phyloP scores from a whole-genome alignment of 2,113 vertebrate species.

The Poecile atricapillus region DNA sequence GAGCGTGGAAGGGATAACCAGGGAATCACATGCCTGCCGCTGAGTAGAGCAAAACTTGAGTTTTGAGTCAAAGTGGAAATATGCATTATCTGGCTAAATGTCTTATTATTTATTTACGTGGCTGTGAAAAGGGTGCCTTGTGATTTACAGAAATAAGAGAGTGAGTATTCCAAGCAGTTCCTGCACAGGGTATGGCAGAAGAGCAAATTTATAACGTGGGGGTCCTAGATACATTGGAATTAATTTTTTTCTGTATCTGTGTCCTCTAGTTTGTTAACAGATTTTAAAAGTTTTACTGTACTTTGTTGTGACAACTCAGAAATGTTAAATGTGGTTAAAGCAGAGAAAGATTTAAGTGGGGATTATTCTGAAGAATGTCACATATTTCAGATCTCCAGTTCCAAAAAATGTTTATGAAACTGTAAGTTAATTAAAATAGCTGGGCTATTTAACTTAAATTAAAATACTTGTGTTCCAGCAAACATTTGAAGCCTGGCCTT shows the following conservation, averaged over 20 bases:
- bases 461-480: neutral
- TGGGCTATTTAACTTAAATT: neutral
- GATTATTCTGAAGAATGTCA: neutral
- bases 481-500: neutral
- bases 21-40: neutral
- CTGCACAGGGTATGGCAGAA: no score
- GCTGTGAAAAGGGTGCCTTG: neutral
- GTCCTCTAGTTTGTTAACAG: neutral
- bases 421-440: neutral
- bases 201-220: neutral
- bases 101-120: conserved; percentile 2
- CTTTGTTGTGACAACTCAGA: neutral
- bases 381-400: neutral
- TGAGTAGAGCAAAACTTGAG: neutral
- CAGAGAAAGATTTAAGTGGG: neutral
- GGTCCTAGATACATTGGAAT: neutral
- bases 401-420: neutral
- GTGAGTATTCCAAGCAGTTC: neutral
- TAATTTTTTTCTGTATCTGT: neutral
- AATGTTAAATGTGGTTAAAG: neutral
- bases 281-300: neutral
- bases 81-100: neutral
- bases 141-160: neutral
- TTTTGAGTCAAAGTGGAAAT: neutral
- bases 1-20: neutral